Evolutionary conservation across 2,888 invertebrate genomes (phyloP).

Genomic region (Lottia gigantea): DNA sequence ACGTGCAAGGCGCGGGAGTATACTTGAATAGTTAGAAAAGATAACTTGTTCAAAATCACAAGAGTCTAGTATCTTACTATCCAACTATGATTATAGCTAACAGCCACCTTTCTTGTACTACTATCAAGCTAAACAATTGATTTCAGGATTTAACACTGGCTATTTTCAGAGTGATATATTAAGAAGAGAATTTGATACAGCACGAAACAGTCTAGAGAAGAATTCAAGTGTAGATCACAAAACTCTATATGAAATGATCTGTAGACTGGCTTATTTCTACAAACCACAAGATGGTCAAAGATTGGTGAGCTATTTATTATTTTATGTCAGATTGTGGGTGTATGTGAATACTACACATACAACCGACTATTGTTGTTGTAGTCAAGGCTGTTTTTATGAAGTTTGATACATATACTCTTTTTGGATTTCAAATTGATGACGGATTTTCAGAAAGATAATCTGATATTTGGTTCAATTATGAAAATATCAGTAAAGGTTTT

Average conservation of each 20-base stretch:
- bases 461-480: not conserved
- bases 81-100: too few relatives aligned
- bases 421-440: too few relatives aligned
- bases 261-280: conserved; percentile 83
- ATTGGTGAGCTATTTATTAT: conserved; percentile 70
- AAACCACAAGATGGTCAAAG: conserved; percentile 75
- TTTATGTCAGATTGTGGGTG: not conserved
- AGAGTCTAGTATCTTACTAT: too few relatives aligned
- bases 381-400: too few relatives aligned
- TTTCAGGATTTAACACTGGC: conserved; percentile 2
- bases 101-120: not conserved
- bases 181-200: conserved; percentile 78
- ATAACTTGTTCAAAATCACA: too few relatives aligned
- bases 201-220: conserved; percentile 39
- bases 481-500: too few relatives aligned
- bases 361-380: not conserved
- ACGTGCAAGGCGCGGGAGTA: too few relatives aligned
- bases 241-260: conserved; percentile 73
- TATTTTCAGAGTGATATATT: conserved; percentile 75
- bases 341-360: not conserved
- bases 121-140: not conserved
- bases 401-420: too few relatives aligned
- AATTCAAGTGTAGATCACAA: conserved; percentile 28
- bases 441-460: too few relatives aligned
- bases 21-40: too few relatives aligned